Base-by-base conservation (phyloP, 2,888 invertebrate genomes). In the Peribatodes rhomboidaria region DNA sequence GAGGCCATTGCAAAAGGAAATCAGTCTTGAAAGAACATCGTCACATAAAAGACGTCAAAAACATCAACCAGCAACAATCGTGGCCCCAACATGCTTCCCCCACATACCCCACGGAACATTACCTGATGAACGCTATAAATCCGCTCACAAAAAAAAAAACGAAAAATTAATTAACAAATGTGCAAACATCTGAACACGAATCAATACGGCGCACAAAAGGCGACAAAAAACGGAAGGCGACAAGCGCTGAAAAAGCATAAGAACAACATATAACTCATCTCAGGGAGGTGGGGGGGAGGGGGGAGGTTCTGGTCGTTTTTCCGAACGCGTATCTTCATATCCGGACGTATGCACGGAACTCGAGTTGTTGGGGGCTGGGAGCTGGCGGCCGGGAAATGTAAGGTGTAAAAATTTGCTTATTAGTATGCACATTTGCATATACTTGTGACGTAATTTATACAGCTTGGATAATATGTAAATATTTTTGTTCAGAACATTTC, bases 321-420 rank as follows among this genome's bases (percentile, higher is more conserved):
- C 85, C 86, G 76, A 76, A 74, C 84, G 54, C 86, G 86, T 91
- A 90, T 90, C 92, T 91, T 90, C 90, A 90, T 90, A 92, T 91
- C 91, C 92, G 91, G 89, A 80, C 79, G 71, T 69, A 69, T 70
- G 71, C 69, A 64, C 54, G 61, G 52, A 54, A 63, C 68, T 67
- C 62, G 64, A 77, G 72, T 70, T 65, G 57, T 39, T 52, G 39
- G 63, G 65, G 67, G 39, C 56, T 2, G 22, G 39, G 68, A 69
- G 71, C 33, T 59, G 33, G 20, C 14, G 44, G 10, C n/a, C 1
- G 16, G 9, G n/a, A 56, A 46, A 9, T 31, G 47, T 16, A 18
- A 22, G 39, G 52, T 46, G 42, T 11, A 37, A 47, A 18, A 44
- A 31, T 52, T 37, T 13, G 6, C 4, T 37, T 10, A 4, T 37